Evolutionary conservation across 2,113 vertebrate species (phyloP), one percentile per base, ranked within the genome.

Genomic region (Burhinus oedicnemus): DNA sequence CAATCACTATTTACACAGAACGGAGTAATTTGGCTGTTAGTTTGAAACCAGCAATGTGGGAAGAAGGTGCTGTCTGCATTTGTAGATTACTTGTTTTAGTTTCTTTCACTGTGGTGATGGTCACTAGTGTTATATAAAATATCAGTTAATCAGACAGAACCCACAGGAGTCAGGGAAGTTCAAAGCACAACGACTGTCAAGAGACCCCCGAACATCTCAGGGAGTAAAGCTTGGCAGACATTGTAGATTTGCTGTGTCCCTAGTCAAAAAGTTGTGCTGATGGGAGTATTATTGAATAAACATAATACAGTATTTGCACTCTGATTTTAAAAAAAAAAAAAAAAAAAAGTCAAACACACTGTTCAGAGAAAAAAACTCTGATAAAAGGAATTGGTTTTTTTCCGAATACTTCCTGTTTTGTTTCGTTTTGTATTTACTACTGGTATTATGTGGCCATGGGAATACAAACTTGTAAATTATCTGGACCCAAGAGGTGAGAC

Each of bases 281-380:
- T 83, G 66, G 74, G 65, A 82, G 16, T 85, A 29, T 61, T 79
- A 60, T 15, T 90, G 54, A 87, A 88, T 92, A 95, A 96, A 92
- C 21, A 83, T 80, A 65, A 87, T 19, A 65, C 38, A 69, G 54
- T 79, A 82, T 92, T 95, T 93, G 45, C 36, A 80, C 25, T 66
- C 30, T 47, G 52, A 45, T 62, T 75, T 0, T 36, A 79, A 86
- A 91, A 70, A 54, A 49, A 29, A 22, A 27, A 18, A 36, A 61
- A 34, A 13, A 18, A 8, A 60, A 32, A 22, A 29, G 30, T 44
- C 21, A 80, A 60, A 77, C 32, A 44, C 32, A 36, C 26, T 49
- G 18, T 81, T 90, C 27, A 38, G 47, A 52, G 61, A 58, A 85
- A 87, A 90, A 57, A 15, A 3, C 27, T 71, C 38, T 80, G 21